These are phyloP conservation scores for Stenodera caucasica DNA, from an alignment of 2,888 invertebrate genomes.

Conservation along the genomic window DNA sequence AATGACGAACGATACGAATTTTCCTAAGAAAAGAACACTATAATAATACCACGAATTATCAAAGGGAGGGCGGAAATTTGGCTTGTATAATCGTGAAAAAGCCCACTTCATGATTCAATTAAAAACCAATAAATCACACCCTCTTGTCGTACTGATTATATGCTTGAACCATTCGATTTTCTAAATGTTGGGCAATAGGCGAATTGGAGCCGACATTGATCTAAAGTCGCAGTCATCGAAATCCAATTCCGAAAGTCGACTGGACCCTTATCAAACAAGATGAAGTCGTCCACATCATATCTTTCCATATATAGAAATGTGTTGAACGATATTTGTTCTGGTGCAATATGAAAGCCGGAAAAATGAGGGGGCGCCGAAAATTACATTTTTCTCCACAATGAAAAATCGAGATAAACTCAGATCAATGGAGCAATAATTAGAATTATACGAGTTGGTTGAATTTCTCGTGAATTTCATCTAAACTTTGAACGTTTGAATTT, in stretches of 20 bases:
- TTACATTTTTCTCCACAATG: neutral
- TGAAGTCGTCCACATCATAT: conserved; percentile 1
- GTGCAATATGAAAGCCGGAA: neutral
- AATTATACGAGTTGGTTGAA: too few species aligned
- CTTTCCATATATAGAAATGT: neutral
- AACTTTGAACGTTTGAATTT: neutral
- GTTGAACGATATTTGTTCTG: conserved; percentile 5
- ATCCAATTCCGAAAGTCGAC: conserved; percentile 4
- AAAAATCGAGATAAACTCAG: neutral
- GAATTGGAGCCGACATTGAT: conserved; percentile 1
- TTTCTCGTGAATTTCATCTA: too few species aligned
- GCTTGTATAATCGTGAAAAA: too few species aligned
- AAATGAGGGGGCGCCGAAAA: neutral
- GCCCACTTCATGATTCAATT: neutral
- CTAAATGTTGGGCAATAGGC: neutral
- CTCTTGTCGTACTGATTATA: neutral
- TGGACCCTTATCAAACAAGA: conserved; percentile 6
- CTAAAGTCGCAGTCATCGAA: neutral
- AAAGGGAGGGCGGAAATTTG: too few species aligned
- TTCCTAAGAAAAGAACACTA: neutral
- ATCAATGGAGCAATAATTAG: neutral
- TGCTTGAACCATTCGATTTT: neutral
- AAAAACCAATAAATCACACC: conserved; percentile 6
- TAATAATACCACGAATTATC: too few species aligned
- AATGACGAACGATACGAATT: conserved; percentile 3